Evolutionary conservation across 2,888 invertebrate genomes (phyloP), one percentile per base, ranked within the genome.

Genomic region (Lochmaea capreae): DNA sequence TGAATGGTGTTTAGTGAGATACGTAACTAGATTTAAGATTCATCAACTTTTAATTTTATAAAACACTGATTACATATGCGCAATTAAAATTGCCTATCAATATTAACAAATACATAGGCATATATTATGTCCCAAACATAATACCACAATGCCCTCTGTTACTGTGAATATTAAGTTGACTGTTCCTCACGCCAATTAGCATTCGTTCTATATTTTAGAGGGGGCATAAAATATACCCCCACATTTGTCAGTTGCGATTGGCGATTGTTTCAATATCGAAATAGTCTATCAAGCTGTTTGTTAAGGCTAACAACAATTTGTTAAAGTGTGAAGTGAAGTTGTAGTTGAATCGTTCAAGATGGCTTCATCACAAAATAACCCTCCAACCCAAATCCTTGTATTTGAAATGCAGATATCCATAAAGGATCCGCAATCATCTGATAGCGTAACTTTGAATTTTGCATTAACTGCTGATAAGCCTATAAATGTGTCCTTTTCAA

Each of bases 401-500:
- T 49, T 49, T 49, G 49, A 49, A 49, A n/a, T 49, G 49, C 6
- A 49, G 6, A 49, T 49, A 49, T 11, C 6, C 5, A n/a, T 49
- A n/a, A 49, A 49, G n/a, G 49, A 14, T n/a, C 49, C 49, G 14
- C 49, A 49, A 49, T n/a, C 12, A 49, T 49, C 49, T 49, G 49
- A 49, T n/a, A 49, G 8, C 14, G 14, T 49, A 49, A 49, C 4
- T n/a, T 49, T 49, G 49, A 49, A 49, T 2, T 49, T 49, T n/a
- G 49, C n/a, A n/a, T 49, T 49, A n/a, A 14, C 49, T 49, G n/a
- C 49, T n/a, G 49, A 49, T 49, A 49, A n/a, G 49, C n/a, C n/a
- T n/a, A n/a, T 49, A 49, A 49, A 49, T n/a, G 49, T 49, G 14
- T 49, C 49, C 4, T n/a, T 49, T 49, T n/a, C 14, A 6, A n/a